Evolutionary conservation across 2,113 vertebrate species (phyloP), one percentile per base, ranked within the genome.

Genomic region (Helogale parvula): DNA sequence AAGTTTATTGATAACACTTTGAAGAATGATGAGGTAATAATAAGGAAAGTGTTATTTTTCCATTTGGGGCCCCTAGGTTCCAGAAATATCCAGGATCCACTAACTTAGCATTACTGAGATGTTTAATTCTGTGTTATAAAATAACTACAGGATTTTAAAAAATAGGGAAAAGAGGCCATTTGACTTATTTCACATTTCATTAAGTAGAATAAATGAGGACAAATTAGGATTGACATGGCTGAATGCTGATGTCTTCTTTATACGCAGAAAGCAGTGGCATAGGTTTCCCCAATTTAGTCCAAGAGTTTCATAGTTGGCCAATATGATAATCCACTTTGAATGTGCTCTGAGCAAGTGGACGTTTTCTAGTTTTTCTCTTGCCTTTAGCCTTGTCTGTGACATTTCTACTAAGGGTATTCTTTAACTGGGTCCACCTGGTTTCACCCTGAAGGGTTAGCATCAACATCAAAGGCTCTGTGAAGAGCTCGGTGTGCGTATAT

Each of bases 81-180:
- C 52, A 41, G 47, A 65, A 94, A 31, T 93, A 72, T 81, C 81
- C n/a, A 93, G 54, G 79, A 63, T 23, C 83, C 50, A 66, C 83
- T 65, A 82, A n/a, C 7, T 77, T 88, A 66, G 38, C 74, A 86
- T 66, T 88, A 50, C 1, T 7, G 71, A 74, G 38, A 68, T 79
- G 35, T 93, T 82, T 92, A 68, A 94, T 83, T 94, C 77, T 31
- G 41, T 66, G 19, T 71, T 74, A 33, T 52, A 96, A 91, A 82
- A 72, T 81, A 33, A 74, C 31, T 77, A 41, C 2, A 89, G 54
- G 25, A 54, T 54, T 54, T 54, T 54, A 76, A 57, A 21, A 74
- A 52, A 33, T 16, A 83, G 25, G 16, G 38, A 72, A 50, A 87
- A 69, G 38, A 86, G 38, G 33, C 86, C 76, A 41, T 57, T 72